Evolutionary conservation across 1,140 invertebrate species (phyloP), one percentile per base, ranked within the genome.

Genomic region (Solen grandis): DNA sequence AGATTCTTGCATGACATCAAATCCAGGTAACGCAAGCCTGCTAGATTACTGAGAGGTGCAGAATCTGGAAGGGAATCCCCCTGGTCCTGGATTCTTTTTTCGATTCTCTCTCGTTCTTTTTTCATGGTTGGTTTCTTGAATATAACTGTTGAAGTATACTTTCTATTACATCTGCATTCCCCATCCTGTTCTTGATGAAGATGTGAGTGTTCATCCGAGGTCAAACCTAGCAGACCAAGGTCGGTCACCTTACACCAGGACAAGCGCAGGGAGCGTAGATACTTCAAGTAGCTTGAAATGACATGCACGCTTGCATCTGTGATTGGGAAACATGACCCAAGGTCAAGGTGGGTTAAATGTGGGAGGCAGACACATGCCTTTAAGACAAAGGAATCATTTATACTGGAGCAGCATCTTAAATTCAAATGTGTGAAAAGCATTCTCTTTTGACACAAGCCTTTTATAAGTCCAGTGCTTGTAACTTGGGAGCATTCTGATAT

Each of bases 231-330:
- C 1, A 96, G 88, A 4, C 95, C 95, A 35, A 93, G 93, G 90
- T 96, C 95, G 69, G 93, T 93, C 52, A 96, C 93, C 86, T 94
- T 93, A 89, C 95, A 96, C 83, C 94, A 93, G 79, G 94, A 94
- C 41, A 96, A 89, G 60, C 94, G 93, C 55, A 96, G 92, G 54
- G 90, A 93, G 22, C 94, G 92, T 27, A 96, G 90, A 74, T 93
- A 89, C 59, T 93, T 87, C 85, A 95, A 92, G 81, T 95, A 93
- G 83, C 94, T 93, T 81, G 95, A 91, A 19, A 93, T 90, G 22
- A 86, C 88, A 68, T 91, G 91, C 54, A 95, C 91, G 22, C 95
- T 94, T 76, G 92, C 93, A 89, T 96, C 95, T 3, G 94, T 95
- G 0, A 96, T 93, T 33, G 63, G 94, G 81, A 94, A 94, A 88